phyloP scores from a whole-genome alignment of 2,797 vertebrate genomes.

The Sciurus vulgaris region DNA sequence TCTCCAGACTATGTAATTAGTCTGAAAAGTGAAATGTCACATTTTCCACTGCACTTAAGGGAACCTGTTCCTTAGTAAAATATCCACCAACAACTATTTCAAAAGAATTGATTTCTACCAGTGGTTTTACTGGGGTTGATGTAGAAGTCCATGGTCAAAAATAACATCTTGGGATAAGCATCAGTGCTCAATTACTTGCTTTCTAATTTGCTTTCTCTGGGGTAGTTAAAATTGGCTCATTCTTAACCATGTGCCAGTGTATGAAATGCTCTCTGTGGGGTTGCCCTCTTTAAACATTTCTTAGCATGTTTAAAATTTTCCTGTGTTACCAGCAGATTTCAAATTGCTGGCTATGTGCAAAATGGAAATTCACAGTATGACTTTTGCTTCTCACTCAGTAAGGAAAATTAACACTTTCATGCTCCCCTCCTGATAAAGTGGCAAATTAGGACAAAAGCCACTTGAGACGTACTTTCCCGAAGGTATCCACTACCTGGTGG shows the following conservation, averaged over 20 bases:
- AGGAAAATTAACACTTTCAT: constrained; percentile 52
- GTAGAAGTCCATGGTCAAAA: constrained; percentile 19
- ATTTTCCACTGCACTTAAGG: constrained; percentile 6
- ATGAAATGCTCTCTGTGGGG: background rate
- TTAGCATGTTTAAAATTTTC: constrained; percentile 17
- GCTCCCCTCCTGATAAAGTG: background rate
- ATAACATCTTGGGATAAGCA: background rate
- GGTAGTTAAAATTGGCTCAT: background rate
- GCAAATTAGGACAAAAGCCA: background rate
- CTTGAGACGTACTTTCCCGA: background rate
- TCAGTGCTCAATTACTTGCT: background rate
- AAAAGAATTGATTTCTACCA: background rate
- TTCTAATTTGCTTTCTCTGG: background rate
- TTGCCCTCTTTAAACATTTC: constrained; percentile 54
- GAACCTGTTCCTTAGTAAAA: constrained; percentile 9
- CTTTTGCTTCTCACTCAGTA: constrained; percentile 24
- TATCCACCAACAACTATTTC: background rate
- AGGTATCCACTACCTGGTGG: background rate
- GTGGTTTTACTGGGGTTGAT: background rate
- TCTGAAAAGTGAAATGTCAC: background rate
- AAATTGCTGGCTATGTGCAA: background rate
- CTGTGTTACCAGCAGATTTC: constrained; percentile 42
- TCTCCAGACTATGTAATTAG: background rate
- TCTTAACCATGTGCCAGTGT: background rate
- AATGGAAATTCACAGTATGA: constrained; percentile 60